Evolutionary conservation across 2,113 vertebrate genomes (phyloP), one percentile per base, ranked within the genome.

Genomic region (Vulpes ferrilata): DNA sequence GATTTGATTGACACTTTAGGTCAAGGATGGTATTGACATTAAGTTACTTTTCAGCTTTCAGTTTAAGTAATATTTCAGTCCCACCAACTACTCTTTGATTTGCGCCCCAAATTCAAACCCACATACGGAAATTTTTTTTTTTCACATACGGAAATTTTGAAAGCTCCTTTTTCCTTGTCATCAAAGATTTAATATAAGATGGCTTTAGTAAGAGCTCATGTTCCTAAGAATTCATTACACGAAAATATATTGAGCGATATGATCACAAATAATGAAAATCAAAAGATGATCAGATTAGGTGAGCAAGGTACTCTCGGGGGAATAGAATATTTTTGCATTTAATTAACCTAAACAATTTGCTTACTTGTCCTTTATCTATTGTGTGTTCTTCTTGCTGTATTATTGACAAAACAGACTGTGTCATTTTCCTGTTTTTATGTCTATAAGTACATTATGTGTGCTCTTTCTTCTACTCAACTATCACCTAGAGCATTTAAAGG

Each of bases 161-260:
- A 23, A 90, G 38, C 16, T 88, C 8, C 20, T 69, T 64, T 94
- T 30, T 93, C 30, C 32, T 67, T 81, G n/a, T 90, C 35, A 95
- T 87, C 32, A 90, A 84, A 95, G 7, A 95, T 95, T 94, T 96
- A 96, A 93, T 96, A 93, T 95, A 93, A 95, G 43, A 30, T 84
- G 84, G 64, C 85, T 96, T 96, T 95, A 94, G 67, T 69, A 22
- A 96, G 3, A n/a, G 57, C 23, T 96, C 78, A 84, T 91, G 67
- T 88, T 96, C 59, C 76, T 93, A 88, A 95, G 51, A 95, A 88
- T 96, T 98, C 62, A 96, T 96, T 82, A 53, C 48, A 69, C 55
- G 74, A 73, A 91, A 69, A 88, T 87, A 2, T 67, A 93, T 71
- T 93, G 74, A 90, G 73, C 0, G 0, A 76, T 88, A 64, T 3